phyloP scores from a whole-genome alignment of 2,888 invertebrate species.

The Pollenia angustigena region DNA sequence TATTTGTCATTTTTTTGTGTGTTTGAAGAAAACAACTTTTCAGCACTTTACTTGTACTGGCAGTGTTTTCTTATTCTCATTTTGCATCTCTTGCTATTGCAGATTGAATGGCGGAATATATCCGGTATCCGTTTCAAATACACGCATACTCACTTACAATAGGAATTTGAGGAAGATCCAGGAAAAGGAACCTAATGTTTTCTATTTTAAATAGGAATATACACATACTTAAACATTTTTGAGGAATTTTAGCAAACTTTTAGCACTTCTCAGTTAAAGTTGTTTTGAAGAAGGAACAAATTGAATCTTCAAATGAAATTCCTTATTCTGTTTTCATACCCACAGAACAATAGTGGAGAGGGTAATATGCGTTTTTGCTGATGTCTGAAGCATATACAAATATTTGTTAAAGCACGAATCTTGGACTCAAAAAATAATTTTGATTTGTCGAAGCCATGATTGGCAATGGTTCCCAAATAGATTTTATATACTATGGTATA shows the following conservation, averaged over 20 bases:
- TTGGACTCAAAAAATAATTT: too few species aligned
- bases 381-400: too few species aligned
- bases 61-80: background rate
- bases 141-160: conserved; percentile 12
- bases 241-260: background rate
- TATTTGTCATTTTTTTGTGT: conserved; percentile 57
- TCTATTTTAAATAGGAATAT: background rate
- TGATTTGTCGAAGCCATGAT: too few species aligned
- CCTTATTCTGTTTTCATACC: too few species aligned
- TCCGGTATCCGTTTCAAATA: conserved; percentile 79
- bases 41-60: conserved; percentile 54
- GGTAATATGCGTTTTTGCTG: too few species aligned
- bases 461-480: too few species aligned
- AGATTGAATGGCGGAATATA: conserved; percentile 79
- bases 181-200: conserved; percentile 18
- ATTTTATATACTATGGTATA: too few species aligned
- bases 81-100: conserved; percentile 60
- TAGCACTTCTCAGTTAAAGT: background rate
- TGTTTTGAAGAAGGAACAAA: too few species aligned
- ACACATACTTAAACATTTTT: background rate
- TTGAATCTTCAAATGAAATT: too few species aligned
- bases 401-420: too few species aligned
- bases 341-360: too few species aligned
- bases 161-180: conserved; percentile 37
- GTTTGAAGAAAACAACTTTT: conserved; percentile 56